phyloP scores from a whole-genome alignment of 2,888 invertebrate genomes.

The Xestia rhomboidea region DNA sequence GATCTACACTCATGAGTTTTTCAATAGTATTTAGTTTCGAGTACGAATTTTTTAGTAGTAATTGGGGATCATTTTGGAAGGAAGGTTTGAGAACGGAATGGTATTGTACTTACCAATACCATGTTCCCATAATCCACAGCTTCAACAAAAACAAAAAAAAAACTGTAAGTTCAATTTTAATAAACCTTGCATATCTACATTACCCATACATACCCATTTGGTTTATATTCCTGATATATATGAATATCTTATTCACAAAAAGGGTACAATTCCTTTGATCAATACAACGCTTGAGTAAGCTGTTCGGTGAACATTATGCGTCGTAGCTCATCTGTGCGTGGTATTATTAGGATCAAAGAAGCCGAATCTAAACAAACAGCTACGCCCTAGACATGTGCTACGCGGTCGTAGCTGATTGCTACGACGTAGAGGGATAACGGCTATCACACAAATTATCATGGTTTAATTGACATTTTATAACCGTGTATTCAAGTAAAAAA shows the following conservation, averaged over 20 bases:
- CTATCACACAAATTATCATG: not conserved
- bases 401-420: slow-evolving; percentile 14
- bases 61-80: not conserved
- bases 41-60: no score
- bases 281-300: slow-evolving; percentile 15
- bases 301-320: slow-evolving; percentile 38
- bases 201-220: not conserved
- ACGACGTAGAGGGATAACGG: not conserved
- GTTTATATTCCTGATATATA: not conserved
- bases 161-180: not conserved
- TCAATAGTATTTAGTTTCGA: not conserved
- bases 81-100: no score
- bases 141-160: not conserved
- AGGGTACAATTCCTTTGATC: slow-evolving; percentile 12
- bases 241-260: slow-evolving; percentile 2
- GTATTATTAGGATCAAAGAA: slow-evolving; percentile 37
- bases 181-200: no score
- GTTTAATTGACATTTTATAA: not conserved
- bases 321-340: not conserved
- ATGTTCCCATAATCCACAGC: not conserved
- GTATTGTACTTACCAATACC: no score
- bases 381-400: slow-evolving; percentile 32
- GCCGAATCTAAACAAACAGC: not conserved
- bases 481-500: not conserved
- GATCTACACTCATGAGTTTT: no score